Evolutionary conservation across 2,888 invertebrate genomes (phyloP).

Genomic region (Xylota sylvarum): DNA sequence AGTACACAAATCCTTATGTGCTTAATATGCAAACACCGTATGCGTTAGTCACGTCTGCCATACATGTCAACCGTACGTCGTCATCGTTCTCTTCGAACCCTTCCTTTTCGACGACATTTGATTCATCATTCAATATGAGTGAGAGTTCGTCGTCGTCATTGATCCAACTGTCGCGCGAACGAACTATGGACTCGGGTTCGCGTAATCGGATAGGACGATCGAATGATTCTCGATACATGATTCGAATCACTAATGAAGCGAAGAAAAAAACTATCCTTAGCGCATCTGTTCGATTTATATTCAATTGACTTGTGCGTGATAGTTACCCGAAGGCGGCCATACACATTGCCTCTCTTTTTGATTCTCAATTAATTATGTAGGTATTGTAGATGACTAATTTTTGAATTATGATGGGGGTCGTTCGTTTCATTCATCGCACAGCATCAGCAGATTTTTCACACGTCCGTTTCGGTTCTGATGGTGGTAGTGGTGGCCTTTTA

Average conservation of each 20-base stretch:
- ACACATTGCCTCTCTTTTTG: constrained; percentile 43
- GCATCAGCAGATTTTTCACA: constrained; percentile 67
- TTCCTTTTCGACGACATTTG: constrained; percentile 42
- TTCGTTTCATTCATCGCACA: constrained; percentile 47
- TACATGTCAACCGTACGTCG: constrained; percentile 59
- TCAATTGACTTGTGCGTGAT: constrained; percentile 56
- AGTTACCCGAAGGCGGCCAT: constrained; percentile 24
- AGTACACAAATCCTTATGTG: constrained; percentile 33
- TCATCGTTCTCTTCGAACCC: constrained; percentile 5
- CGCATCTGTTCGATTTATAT: constrained; percentile 68
- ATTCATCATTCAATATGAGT: constrained; percentile 52
- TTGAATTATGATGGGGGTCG: constrained; percentile 55
- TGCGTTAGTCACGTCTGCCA: constrained; percentile 62
- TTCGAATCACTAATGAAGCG: constrained; percentile 38
- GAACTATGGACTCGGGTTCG: constrained; percentile 26
- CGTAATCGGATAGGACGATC: constrained; percentile 60
- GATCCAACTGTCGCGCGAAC: constrained; percentile 35
- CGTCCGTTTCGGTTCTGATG: constrained; percentile 51
- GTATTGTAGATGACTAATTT: constrained; percentile 65
- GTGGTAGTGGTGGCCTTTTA: constrained; percentile 54
- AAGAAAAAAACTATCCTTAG: constrained; percentile 1
- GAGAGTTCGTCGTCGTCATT: constrained; percentile 47
- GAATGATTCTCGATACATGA: constrained; percentile 43
- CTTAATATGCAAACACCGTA: constrained; percentile 59
- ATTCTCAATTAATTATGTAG: constrained; percentile 52